Base-by-base conservation (phyloP, 2,113 vertebrate species). In the Phycodurus eques region DNA sequence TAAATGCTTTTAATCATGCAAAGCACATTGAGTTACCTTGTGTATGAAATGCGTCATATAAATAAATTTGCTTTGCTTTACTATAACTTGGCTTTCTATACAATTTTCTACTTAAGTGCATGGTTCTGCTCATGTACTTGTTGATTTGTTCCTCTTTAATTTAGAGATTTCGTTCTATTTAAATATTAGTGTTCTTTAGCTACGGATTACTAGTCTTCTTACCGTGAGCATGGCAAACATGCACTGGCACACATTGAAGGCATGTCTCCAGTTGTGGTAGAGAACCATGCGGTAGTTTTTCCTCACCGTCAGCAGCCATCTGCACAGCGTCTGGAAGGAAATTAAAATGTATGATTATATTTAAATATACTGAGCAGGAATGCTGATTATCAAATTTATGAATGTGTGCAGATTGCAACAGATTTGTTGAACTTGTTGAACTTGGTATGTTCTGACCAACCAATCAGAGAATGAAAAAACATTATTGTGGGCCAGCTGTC, bases 261-360 rank as follows among this genome's bases (percentile, higher is more conserved):
- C 98, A 0, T 99, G 98, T 88, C 98, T 96, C 97, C 98, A 99
- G 92, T 99, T 99, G 92, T 99, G 97, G 85, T 99, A 99, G 59
- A 96, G 92, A 79, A 99, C 98, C 96, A 97, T 98, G 35, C 96
- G 94, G 69, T 99, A 99, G 92, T 99, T 99, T 87, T 99, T 99
- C 85, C 98, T 94, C 72, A 99, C 96, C 0, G 98, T 99, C 94
- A 99, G 86, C 88, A 99, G 94, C 98, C 98, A 99, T 84, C 97
- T 93, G 93, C 98, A 99, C 79, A 99, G 90, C 0, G 95, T 99
- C 98, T 99, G 92, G 19, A 77, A 68, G 72, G 77, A 90, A 92
- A 76, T 15, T 2, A 7, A 10, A 17, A 51, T 2, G 7, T 6
- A 51, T 19, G 17, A 39, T 39, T 39, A 39, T 39, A 39, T 39